Conservation (phyloP, 2,797 vertebrate species). For the Amblyopsis hoosieri region DNA sequence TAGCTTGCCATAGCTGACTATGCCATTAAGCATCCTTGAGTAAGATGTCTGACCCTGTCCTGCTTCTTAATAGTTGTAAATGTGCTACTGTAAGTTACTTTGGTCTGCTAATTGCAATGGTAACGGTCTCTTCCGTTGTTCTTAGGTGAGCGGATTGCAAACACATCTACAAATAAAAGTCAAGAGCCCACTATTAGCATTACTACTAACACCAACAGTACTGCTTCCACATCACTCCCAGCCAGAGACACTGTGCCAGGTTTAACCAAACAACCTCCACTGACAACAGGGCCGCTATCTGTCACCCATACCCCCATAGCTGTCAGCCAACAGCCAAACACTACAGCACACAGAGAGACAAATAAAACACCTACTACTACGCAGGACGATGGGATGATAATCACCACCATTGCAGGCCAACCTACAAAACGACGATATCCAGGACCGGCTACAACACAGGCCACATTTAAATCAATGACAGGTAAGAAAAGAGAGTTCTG, state of each 20-base stretch:
- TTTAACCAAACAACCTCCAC: slow-evolving; percentile 27
- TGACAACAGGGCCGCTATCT: slow-evolving; percentile 22
- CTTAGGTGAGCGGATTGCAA: slow-evolving; percentile 47
- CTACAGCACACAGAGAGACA: slow-evolving; percentile 34
- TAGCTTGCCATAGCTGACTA: too few species aligned
- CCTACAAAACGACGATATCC: slow-evolving; percentile 31
- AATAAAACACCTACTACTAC: slow-evolving; percentile 24
- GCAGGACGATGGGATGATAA: slow-evolving; percentile 9
- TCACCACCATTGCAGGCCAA: slow-evolving; percentile 24
- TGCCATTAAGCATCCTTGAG: too few species aligned
- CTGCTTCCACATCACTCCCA: slow-evolving; percentile 30
- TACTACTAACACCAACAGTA: slow-evolving; percentile 1
- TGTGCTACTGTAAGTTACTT: too few species aligned
- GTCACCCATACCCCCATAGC: slow-evolving; percentile 21
- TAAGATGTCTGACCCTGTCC: too few species aligned
- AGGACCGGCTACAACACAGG: slow-evolving; percentile 33
- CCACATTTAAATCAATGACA: slow-evolving; percentile 45
- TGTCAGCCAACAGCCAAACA: slow-evolving; percentile 31
- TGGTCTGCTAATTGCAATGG: not conserved
- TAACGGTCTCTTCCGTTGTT: slow-evolving; percentile 6
- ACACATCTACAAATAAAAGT: slow-evolving; percentile 21
- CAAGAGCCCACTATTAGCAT: not conserved
- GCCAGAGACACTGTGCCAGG: slow-evolving; percentile 15
- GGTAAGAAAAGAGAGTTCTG: slow-evolving; percentile 57
- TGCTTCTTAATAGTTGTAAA: too few species aligned